Evolutionary conservation across 2,113 vertebrate species (phyloP), one percentile per base, ranked within the genome.

Genomic region (Zosterops borbonicus): DNA sequence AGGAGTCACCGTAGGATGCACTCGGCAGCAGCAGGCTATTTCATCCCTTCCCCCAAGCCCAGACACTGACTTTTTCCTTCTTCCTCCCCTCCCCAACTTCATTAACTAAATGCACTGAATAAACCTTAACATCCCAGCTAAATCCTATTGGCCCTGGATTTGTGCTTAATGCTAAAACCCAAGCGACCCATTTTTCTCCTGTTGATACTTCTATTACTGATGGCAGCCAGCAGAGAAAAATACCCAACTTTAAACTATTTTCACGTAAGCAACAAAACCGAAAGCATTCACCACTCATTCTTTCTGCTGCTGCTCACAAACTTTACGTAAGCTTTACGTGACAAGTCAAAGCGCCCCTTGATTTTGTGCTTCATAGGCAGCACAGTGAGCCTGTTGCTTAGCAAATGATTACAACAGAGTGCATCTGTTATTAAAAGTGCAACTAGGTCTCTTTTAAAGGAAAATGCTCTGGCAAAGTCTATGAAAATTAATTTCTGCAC

Each of bases 91-190:
- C 23, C 35, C 25, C 52, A 75, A 88, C 92, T 96, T 98, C 97
- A 98, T 98, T 98, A 98, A 98, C 96, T 98, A 97, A 98, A 98
- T 97, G 97, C 96, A 98, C 97, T 96, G 97, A 98, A 98, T 97
- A 98, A 98, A 98, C 98, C 97, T 97, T 97, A 97, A 97, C 98
- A 98, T 98, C 97, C 97, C 96, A 91, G 96, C 97, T 98, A 99
- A 99, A 99, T 99, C 98, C 98, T 98, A 98, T 98, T 98, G 98
- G 96, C 97, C 84, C 88, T 90, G 98, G 98, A 99, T 99, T 99
- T 99, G 97, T 98, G 94, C 97, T 98, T 98, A 99, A 98, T 96
- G 97, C 98, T 99, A 99, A 99, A 97, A 98, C 96, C 97, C 94
- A 93, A 96, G 94, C 91, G 97, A 97, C 96, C 97, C 92, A 97